A percentile compares a stretch with the other conserved stretches of the same genome.
phyloP scores from a whole-genome alignment of 2,113 vertebrate genomes.

The Gallinago jamesoni region DNA sequence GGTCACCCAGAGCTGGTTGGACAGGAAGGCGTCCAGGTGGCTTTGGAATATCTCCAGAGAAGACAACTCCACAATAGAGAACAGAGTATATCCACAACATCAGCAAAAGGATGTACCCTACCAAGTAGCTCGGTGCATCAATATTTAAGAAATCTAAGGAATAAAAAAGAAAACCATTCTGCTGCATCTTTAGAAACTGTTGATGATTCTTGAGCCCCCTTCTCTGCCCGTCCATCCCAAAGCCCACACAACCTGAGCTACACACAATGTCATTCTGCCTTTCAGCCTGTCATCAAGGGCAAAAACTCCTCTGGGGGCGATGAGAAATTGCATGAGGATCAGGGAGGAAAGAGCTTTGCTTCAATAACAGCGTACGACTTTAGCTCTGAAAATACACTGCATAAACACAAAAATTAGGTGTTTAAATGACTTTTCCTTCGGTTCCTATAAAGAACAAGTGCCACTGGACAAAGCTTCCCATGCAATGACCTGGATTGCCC shows the following conservation, averaged over 20 bases:
- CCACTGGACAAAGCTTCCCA: background rate
- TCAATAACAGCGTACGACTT: background rate
- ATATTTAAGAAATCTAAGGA: background rate
- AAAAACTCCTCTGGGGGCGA: background rate
- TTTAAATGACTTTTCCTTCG: background rate
- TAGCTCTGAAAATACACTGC: background rate
- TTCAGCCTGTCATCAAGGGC: background rate
- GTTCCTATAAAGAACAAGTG: background rate
- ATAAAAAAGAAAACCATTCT: background rate
- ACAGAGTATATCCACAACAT: background rate
- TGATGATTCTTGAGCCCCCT: background rate
- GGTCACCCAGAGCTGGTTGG: background rate
- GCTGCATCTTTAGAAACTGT: background rate
- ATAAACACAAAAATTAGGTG: background rate
- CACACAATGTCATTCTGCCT: background rate
- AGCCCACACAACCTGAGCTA: background rate
- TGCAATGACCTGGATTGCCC: no score
- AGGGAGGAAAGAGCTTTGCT: background rate
- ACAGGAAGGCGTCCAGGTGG: background rate
- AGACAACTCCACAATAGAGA: background rate
- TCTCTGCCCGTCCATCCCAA: background rate
- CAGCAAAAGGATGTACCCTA: background rate
- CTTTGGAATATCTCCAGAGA: background rate
- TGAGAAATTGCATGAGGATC: background rate
- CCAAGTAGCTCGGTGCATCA: background rate